These are phyloP conservation scores for Campylomormyrus numenius DNA, from an alignment of 2,113 vertebrate species.

Conservation along the genomic window DNA sequence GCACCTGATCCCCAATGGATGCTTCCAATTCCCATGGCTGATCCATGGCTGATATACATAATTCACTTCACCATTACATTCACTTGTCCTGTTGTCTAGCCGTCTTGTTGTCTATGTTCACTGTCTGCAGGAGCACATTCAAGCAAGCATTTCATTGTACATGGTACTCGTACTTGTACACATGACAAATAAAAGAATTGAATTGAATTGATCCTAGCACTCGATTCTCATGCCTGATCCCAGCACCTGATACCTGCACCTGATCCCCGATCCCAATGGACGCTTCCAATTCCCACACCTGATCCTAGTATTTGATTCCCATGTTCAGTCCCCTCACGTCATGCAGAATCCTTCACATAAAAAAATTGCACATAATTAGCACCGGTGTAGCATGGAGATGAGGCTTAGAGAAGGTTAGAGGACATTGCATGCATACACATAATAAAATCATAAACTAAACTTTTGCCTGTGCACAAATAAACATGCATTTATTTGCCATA, in stretches of 20 bases:
- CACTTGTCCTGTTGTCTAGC: no score
- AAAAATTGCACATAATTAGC: constrained; percentile 41
- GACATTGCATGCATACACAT: constrained; percentile 32
- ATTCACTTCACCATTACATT: no score
- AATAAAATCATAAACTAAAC: background rate
- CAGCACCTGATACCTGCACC: background rate
- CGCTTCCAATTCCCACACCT: background rate
- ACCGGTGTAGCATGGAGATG: constrained; percentile 20
- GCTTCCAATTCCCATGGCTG: no score
- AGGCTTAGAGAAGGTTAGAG: constrained; percentile 31
- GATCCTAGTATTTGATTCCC: background rate
- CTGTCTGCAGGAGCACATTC: no score
- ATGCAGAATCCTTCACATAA: constrained; percentile 25
- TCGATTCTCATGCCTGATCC: background rate
- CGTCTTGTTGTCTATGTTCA: no score
- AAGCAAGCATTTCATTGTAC: no score
- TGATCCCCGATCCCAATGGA: background rate
- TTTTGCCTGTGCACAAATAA: constrained; percentile 32
- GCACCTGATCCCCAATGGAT: background rate
- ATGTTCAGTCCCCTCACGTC: constrained; percentile 6
- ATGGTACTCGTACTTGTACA: no score
- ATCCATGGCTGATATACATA: no score
- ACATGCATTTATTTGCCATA: constrained; percentile 8
- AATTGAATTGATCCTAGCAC: background rate
- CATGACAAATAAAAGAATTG: no score